Percentiles rank a stretch among this genome's conserved stretches.
Conservation (phyloP, 2,888 invertebrate genomes). For the Epinotia ramella region DNA sequence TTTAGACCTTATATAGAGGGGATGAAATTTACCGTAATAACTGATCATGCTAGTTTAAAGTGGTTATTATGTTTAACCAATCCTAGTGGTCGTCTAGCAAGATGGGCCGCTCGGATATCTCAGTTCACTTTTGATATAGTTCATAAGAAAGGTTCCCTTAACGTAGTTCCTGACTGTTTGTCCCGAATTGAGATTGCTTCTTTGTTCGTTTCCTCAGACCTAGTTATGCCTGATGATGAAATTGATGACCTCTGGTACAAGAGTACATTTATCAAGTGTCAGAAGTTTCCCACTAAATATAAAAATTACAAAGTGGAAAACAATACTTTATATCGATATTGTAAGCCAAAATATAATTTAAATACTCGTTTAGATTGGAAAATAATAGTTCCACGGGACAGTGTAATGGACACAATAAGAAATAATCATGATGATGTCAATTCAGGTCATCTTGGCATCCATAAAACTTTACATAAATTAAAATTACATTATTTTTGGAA, state of each 20-base stretch:
- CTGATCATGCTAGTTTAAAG: too few relatives aligned
- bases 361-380: slow-evolving; percentile 17
- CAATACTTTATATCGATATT: slow-evolving; percentile 8
- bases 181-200: slow-evolving; percentile 13
- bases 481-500: slow-evolving; percentile 24
- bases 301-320: slow-evolving; percentile 27
- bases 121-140: slow-evolving; percentile 34
- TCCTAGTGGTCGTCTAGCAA: slow-evolving; percentile 28
- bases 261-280: slow-evolving; percentile 19
- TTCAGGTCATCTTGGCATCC: slow-evolving; percentile 21
- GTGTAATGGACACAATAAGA: slow-evolving; percentile 4
- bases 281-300: slow-evolving; percentile 27
- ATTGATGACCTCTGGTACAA: slow-evolving; percentile 16
- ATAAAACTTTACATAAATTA: slow-evolving; percentile 20
- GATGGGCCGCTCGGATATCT: slow-evolving; percentile 29
- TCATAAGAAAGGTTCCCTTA: slow-evolving; percentile 28
- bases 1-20: slow-evolving; percentile 27
- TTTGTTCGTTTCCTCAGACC: background rate
- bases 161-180: slow-evolving; percentile 26
- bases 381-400: slow-evolving; percentile 17
- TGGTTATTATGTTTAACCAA: too few relatives aligned
- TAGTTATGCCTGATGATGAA: background rate
- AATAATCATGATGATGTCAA: slow-evolving; percentile 27
- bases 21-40: slow-evolving; percentile 15
- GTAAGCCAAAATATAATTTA: slow-evolving; percentile 18